These are phyloP conservation scores for Ispidina lecontei DNA, from an alignment of 2,797 vertebrate species.

Conservation along the genomic window DNA sequence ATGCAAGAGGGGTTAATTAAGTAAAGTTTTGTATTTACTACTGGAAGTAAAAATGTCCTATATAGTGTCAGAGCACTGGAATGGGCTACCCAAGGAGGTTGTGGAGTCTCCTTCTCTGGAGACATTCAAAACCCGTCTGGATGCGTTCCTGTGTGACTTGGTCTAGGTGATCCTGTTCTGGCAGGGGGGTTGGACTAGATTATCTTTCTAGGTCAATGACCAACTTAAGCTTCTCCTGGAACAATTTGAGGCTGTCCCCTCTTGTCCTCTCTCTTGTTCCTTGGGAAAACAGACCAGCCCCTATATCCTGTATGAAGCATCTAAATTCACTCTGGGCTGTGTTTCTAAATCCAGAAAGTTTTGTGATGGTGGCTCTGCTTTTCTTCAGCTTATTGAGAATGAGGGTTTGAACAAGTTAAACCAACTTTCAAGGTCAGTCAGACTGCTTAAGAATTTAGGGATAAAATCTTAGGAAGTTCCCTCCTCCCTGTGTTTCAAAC, in stretches of 20 bases:
- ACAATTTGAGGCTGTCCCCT: background rate
- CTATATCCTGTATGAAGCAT: background rate
- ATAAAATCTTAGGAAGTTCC: background rate
- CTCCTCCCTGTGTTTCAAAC: background rate
- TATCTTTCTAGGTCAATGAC: too few species aligned
- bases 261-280: background rate
- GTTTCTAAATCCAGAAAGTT: background rate
- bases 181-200: too few species aligned
- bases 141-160: too few species aligned
- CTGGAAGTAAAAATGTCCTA: constrained; percentile 79
- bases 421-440: background rate
- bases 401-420: background rate
- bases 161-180: too few species aligned
- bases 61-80: constrained; percentile 54
- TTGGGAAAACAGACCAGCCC: background rate
- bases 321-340: background rate
- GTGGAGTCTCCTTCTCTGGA: too few species aligned
- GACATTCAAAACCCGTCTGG: too few species aligned
- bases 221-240: background rate
- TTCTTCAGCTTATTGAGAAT: background rate
- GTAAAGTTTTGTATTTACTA: constrained; percentile 82
- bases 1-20: constrained; percentile 83
- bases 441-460: background rate
- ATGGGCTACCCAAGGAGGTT: too few species aligned
- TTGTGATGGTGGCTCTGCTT: background rate